Evolutionary conservation across 2,797 vertebrate genomes (phyloP).

Genomic region (Pyrocephalus nanus): DNA sequence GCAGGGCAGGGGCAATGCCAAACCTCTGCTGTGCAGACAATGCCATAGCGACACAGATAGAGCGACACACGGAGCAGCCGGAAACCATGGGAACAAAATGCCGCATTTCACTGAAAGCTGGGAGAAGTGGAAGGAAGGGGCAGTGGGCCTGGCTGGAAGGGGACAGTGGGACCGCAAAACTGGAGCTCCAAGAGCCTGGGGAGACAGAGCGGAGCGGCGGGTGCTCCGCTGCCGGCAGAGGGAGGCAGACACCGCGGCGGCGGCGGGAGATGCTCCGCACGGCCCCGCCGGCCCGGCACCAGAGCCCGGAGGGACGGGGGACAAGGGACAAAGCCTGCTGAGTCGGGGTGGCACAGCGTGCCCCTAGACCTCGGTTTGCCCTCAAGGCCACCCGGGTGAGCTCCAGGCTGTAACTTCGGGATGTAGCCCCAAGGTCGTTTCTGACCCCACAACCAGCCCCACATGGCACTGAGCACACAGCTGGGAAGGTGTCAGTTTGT

Average conservation of each 20-base stretch:
- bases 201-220: background rate
- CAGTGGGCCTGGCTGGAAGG: background rate
- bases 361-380: background rate
- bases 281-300: background rate
- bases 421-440: background rate
- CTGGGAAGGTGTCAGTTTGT: background rate
- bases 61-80: accelerated
- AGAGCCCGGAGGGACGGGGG: background rate
- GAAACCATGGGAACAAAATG: background rate
- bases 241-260: slow-evolving; percentile 56
- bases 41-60: background rate
- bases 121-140: too few species aligned
- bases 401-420: background rate
- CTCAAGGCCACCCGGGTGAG: background rate
- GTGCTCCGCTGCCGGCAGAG: slow-evolving; percentile 33
- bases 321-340: background rate
- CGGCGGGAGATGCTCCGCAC: background rate
- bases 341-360: background rate
- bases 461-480: accelerated
- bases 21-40: background rate
- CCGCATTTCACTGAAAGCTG: background rate
- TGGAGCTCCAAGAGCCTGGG: background rate
- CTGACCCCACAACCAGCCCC: background rate
- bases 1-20: accelerated
- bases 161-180: accelerated